phyloP scores from a whole-genome alignment of 2,888 invertebrate genomes.

The Lypha dubia region DNA sequence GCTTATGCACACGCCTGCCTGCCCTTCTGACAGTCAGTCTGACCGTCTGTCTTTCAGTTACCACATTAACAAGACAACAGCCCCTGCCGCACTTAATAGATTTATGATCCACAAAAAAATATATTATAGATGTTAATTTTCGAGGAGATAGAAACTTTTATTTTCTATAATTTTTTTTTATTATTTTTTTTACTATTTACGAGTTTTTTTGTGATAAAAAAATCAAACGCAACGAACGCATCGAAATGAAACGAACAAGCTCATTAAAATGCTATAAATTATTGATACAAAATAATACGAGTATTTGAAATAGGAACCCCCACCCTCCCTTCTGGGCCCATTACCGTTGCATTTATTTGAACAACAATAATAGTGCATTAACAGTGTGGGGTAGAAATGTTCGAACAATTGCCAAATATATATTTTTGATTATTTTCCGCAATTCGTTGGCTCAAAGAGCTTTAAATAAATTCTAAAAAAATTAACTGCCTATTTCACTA shows the following conservation, averaged over 20 bases:
- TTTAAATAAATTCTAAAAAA: too few species aligned
- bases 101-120: constrained; percentile 51
- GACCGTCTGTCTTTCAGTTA: background rate
- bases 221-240: constrained; percentile 27
- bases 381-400: constrained; percentile 8
- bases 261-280: constrained; percentile 70
- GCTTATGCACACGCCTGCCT: background rate
- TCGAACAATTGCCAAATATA: background rate
- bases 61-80: constrained; percentile 4
- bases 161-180: constrained; percentile 20
- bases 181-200: background rate
- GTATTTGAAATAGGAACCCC: constrained; percentile 55
- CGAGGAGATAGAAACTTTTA: constrained; percentile 35
- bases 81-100: constrained; percentile 37
- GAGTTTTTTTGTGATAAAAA: constrained; percentile 5
- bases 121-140: constrained; percentile 58
- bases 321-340: constrained; percentile 62
- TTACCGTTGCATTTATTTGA: constrained; percentile 19
- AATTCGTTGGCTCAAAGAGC: too few species aligned
- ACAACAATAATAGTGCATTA: background rate
- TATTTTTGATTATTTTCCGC: too few species aligned
- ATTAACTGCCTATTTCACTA: too few species aligned
- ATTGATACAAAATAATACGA: constrained; percentile 66
- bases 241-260: constrained; percentile 22
- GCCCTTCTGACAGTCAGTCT: background rate